These are phyloP conservation scores for Seladonia tumulorum DNA, from an alignment of 2,888 invertebrate genomes.

Conservation along the genomic window DNA sequence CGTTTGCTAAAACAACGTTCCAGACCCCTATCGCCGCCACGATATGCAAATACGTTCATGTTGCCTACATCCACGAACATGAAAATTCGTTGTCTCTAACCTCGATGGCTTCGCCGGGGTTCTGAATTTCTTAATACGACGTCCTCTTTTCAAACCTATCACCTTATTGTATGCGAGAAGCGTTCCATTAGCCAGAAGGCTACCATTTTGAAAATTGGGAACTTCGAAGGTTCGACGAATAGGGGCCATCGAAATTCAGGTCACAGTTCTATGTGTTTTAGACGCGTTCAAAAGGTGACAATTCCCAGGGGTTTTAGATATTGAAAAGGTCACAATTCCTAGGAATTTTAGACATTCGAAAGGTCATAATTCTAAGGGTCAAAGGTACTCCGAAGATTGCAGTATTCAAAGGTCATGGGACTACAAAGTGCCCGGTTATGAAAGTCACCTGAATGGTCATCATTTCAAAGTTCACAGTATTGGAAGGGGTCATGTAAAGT, in stretches of 20 bases:
- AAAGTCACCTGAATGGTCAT: background rate
- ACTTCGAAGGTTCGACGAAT: background rate
- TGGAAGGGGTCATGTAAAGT: background rate
- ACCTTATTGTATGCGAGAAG: background rate
- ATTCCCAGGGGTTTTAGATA: background rate
- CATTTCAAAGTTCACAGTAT: background rate
- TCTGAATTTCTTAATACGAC: background rate
- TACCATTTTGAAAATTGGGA: background rate
- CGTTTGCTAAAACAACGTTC: background rate
- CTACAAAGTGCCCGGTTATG: background rate
- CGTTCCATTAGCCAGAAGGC: background rate
- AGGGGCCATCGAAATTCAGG: background rate
- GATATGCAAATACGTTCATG: constrained; percentile 37
- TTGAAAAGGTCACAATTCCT: too few relatives aligned
- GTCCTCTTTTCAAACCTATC: background rate
- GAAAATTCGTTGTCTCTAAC: constrained; percentile 11
- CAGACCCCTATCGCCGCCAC: constrained; percentile 24
- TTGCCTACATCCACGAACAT: background rate
- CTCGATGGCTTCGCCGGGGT: background rate
- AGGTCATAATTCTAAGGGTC: background rate
- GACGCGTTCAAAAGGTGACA: background rate
- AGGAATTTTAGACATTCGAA: too few relatives aligned
- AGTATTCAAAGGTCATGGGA: background rate
- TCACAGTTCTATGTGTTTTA: too few relatives aligned
- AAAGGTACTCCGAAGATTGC: background rate